A percentile compares a stretch with the other conserved stretches of the same genome.
These are phyloP conservation scores for Pharmacophagus antenor DNA, from an alignment of 2,888 invertebrate genomes.

Conservation along the genomic window DNA sequence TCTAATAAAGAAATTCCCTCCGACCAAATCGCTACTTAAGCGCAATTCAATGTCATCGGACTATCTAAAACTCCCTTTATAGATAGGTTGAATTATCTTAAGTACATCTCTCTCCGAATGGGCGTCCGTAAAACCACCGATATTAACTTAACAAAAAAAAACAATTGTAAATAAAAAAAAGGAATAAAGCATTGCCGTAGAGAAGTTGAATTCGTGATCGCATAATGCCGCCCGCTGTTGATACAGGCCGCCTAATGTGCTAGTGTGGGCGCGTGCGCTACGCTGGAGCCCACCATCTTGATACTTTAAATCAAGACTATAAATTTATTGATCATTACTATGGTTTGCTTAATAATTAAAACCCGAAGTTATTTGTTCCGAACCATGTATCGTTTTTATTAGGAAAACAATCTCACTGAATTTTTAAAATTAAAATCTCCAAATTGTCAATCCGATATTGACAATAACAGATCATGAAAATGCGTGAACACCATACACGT, in stretches of 20 bases:
- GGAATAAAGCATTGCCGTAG: background rate
- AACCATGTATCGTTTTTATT: too few relatives aligned
- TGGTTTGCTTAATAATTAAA: too few relatives aligned
- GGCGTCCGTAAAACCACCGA: background rate
- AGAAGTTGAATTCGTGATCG: slow-evolving; percentile 25
- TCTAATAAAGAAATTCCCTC: background rate
- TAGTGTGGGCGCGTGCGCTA: slow-evolving; percentile 10
- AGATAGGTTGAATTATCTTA: background rate
- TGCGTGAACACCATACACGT: too few relatives aligned
- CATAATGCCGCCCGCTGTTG: slow-evolving; percentile 23
- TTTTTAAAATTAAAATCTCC: too few relatives aligned
- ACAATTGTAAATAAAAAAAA: slow-evolving; percentile 8
- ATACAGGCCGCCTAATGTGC: slow-evolving; percentile 19
- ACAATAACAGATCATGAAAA: too few relatives aligned
- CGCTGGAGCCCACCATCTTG: slow-evolving; percentile 6
- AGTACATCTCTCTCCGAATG: slow-evolving; percentile 4
- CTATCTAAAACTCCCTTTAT: slow-evolving; percentile 7
- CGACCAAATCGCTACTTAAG: background rate
- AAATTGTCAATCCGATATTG: too few relatives aligned
- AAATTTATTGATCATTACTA: too few relatives aligned
- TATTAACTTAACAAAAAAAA: slow-evolving; percentile 2
- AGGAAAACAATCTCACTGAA: too few relatives aligned
- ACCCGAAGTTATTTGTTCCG: too few relatives aligned
- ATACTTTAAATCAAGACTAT: slow-evolving; percentile 5
- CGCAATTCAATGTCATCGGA: background rate